Percentiles rank a stretch among this genome's conserved stretches.
Evolutionary conservation across 2,113 vertebrate genomes (phyloP).

Genomic region (Bagarius yarrelli): DNA sequence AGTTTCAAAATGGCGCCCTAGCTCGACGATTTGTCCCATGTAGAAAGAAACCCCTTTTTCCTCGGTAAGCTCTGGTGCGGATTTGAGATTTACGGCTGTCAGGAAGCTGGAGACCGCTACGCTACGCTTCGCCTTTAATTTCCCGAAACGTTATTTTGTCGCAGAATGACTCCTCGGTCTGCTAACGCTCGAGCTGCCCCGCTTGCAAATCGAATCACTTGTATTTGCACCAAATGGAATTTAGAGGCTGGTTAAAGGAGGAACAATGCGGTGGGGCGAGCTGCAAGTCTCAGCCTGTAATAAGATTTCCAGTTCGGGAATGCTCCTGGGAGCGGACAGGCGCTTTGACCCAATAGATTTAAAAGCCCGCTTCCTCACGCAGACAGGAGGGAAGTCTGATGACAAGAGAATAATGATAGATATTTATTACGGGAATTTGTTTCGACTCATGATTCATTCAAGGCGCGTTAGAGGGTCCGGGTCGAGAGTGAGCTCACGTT

Average conservation of each 20-base stretch:
- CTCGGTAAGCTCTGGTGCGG: background rate
- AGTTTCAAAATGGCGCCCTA: background rate
- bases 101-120: conserved; percentile 34
- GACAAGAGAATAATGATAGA: conserved; percentile 76
- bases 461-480: conserved; percentile 67
- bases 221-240: conserved; percentile 76
- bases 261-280: conserved; percentile 72
- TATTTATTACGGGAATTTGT: conserved; percentile 78
- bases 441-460: conserved; percentile 68
- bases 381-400: conserved; percentile 72
- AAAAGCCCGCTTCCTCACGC: conserved; percentile 73
- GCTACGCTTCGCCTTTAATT: conserved; percentile 63
- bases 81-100: conserved; percentile 17
- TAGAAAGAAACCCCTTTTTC: background rate
- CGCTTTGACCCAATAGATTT: conserved; percentile 79
- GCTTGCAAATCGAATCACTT: conserved; percentile 76
- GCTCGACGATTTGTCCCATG: background rate
- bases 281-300: conserved; percentile 70
- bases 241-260: conserved; percentile 67
- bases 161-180: conserved; percentile 62
- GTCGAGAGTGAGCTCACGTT: conserved; percentile 75
- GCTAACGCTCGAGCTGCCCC: conserved; percentile 68
- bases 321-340: conserved; percentile 64
- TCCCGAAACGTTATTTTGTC: conserved; percentile 66
- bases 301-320: conserved; percentile 74